phyloP scores from a whole-genome alignment of 2,888 invertebrate genomes.

The Chloroclysta siterata region DNA sequence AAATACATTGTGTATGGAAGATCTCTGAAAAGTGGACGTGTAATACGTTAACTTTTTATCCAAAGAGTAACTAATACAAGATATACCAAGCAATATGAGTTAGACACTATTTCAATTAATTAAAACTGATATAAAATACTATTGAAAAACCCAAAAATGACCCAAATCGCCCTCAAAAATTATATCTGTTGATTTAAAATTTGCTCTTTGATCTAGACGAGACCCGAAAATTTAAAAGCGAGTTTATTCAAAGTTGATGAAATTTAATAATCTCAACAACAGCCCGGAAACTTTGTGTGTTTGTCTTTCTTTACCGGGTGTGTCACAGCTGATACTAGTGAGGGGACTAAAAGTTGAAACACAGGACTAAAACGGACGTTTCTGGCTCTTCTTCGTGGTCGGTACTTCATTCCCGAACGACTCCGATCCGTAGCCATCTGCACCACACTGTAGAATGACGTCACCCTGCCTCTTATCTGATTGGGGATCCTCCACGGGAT shows the following conservation, averaged over 20 bases:
- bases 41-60: conserved; percentile 36
- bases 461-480: no score
- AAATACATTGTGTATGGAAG: conserved; percentile 16
- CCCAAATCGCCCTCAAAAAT: not conserved
- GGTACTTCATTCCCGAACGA: no score
- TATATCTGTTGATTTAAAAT: conserved; percentile 11
- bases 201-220: conserved; percentile 26
- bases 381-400: no score
- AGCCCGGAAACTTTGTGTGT: conserved; percentile 62
- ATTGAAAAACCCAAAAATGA: not conserved
- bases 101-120: no score
- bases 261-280: conserved; percentile 70
- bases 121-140: not conserved
- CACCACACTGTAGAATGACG: no score
- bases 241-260: conserved; percentile 63
- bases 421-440: no score
- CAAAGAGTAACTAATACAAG: conserved; percentile 18
- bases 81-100: not conserved
- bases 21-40: conserved; percentile 26
- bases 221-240: conserved; percentile 56
- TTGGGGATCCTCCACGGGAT: no score
- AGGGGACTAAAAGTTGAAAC: conserved; percentile 18
- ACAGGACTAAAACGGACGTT: no score
- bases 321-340: conserved; percentile 45
- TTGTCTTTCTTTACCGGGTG: conserved; percentile 61